Evolutionary conservation across 2,888 invertebrate species (phyloP).

Genomic region (Lydus trimaculatus): DNA sequence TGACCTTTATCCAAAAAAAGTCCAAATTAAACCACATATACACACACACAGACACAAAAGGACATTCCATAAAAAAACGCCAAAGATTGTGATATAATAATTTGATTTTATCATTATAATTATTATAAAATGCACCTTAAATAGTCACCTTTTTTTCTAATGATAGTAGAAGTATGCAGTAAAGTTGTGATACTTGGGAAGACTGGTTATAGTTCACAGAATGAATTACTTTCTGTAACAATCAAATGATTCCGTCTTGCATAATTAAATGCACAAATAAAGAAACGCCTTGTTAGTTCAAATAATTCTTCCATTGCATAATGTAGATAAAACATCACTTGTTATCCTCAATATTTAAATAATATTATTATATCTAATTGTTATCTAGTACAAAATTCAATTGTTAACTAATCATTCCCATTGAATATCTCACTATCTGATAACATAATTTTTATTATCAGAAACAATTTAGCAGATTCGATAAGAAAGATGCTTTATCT

Average conservation of each 20-base stretch:
- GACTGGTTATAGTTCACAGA: background rate
- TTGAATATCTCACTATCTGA: background rate
- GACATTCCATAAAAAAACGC: background rate
- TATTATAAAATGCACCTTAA: background rate
- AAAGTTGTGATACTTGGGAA: background rate
- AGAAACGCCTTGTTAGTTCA: background rate
- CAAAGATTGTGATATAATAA: constrained; percentile 9
- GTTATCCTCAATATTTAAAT: background rate
- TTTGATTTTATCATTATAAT: background rate
- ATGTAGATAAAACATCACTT: background rate
- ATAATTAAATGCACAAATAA: background rate
- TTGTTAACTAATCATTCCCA: constrained; percentile 1
- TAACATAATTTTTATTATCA: background rate
- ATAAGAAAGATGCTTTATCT: background rate
- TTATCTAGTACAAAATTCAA: background rate
- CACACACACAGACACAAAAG: background rate
- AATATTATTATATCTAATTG: background rate
- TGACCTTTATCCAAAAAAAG: constrained; percentile 36
- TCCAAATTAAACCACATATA: background rate
- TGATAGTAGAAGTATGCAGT: background rate
- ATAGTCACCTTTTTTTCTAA: background rate
- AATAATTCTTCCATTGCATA: background rate
- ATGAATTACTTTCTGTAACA: background rate
- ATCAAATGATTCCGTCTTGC: background rate
- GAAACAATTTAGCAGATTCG: background rate